These are phyloP conservation scores for Microcebus murinus DNA, from an alignment of 2,113 vertebrate species.

Conservation along the genomic window DNA sequence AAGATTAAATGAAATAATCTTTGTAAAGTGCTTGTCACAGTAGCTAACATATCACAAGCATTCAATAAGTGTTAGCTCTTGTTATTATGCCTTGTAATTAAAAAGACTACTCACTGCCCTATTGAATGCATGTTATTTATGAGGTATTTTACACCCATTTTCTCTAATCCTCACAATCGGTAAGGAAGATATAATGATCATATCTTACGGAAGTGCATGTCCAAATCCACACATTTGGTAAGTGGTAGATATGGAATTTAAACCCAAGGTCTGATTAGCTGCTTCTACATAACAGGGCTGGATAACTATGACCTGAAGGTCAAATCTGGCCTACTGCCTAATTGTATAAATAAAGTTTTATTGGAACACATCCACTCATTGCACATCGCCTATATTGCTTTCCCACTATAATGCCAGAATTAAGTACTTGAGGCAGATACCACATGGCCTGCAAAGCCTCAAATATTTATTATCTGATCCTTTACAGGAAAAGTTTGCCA, in stretches of 20 bases:
- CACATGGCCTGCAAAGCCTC: not conserved
- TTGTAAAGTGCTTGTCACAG: not conserved
- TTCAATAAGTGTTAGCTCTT: not conserved
- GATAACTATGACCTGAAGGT: not conserved
- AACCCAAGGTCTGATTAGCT: not conserved
- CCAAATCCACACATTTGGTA: not conserved
- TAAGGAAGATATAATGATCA: not conserved
- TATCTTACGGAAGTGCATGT: not conserved
- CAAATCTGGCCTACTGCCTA: not conserved
- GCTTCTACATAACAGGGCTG: not conserved
- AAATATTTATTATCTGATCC: constrained; percentile 31
- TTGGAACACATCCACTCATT: not conserved
- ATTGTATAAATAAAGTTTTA: constrained; percentile 55
- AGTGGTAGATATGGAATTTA: not conserved
- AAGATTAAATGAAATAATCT: constrained; percentile 14
- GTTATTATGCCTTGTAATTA: not conserved
- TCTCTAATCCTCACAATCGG: not conserved
- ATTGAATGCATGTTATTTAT: not conserved
- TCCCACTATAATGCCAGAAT: not conserved
- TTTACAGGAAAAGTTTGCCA: not conserved
- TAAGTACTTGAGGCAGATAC: not conserved
- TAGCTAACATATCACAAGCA: not conserved
- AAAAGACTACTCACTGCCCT: not conserved
- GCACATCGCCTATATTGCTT: not conserved
- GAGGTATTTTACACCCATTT: constrained; percentile 1